Base-by-base conservation (phyloP, 2,797 vertebrate species). In the Enteromius treurensis region DNA sequence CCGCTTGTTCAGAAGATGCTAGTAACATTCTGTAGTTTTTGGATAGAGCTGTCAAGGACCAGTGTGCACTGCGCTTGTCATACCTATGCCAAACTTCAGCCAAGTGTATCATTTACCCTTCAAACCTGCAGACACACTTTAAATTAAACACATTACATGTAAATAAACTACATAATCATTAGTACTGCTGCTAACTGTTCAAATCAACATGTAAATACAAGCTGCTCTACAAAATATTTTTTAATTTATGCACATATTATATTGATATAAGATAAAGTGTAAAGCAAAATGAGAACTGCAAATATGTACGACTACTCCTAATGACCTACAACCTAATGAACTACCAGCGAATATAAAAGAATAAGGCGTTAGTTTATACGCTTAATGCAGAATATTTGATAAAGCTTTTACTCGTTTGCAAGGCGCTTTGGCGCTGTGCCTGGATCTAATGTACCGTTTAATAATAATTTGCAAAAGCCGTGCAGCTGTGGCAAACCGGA, bases 361-460 rank as follows among this genome's bases (percentile, higher is more conserved):
- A 58, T 11, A 11, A 69, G 19, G 23, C 19, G 37, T 60, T 53
- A 67, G 47, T 76, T 77, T 58, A 68, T n/a, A 42, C 17, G 29
- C 19, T 68, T 77, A 68, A 42, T 34, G 49, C 64, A 65, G 45
- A 64, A 11, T n/a, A 82, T 77, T 67, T 14, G 5, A 60, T 68
- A 79, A 60, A 71, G 51, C 37, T 71, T 71, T 32, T 21, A 34
- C 17, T n/a, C n/a, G 45, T 23, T 40, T 23, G 53, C 21, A 7
- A 75, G 5, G 15, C n/a, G n/a, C 62, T 47, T 74, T 77, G 81
- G 73, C 73, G 5, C 49, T 69, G 4, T 10, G 62, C 62, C 81
- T 58, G 49, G 64, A 82, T 68, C 49, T 77, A 82, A 68, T 68
- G 81, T 26, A 58, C 37, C 23, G 37, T 67, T 76, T 75, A 40